Percentiles rank a stretch among this genome's conserved stretches.
These are phyloP conservation scores for Cyanoliseus patagonus DNA, from an alignment of 2,113 vertebrate species.

Conservation along the genomic window DNA sequence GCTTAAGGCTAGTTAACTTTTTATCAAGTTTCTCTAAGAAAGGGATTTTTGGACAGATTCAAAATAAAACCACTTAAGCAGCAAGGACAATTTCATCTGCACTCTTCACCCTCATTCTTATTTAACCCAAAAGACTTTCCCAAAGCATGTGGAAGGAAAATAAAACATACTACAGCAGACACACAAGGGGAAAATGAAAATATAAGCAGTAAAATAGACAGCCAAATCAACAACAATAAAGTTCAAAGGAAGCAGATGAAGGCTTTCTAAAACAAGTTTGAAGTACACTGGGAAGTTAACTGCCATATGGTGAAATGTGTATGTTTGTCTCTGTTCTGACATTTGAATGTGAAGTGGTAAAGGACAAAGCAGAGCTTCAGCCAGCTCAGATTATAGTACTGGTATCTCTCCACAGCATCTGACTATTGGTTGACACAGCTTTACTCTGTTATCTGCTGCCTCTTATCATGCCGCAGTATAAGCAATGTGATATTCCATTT, in stretches of 20 bases:
- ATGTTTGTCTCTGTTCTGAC: neutral
- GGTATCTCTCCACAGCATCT: neutral
- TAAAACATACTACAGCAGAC: neutral
- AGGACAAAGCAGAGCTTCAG: neutral
- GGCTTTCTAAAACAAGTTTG: neutral
- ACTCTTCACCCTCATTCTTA: neutral
- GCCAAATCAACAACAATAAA: neutral
- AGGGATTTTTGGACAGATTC: neutral
- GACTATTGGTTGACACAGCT: neutral
- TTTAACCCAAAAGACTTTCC: neutral
- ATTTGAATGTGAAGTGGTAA: neutral
- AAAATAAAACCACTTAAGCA: neutral
- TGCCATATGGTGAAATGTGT: neutral
- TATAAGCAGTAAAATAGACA: neutral
- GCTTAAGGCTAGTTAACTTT: neutral
- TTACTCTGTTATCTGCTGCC: neutral
- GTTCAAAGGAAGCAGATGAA: neutral
- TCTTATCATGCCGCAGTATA: neutral
- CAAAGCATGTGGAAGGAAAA: neutral
- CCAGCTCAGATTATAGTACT: neutral
- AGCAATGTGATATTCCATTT: neutral
- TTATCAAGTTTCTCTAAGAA: neutral
- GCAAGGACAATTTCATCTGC: neutral
- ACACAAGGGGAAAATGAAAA: neutral
- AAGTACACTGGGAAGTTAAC: neutral